These are phyloP conservation scores for Phaedon cochleariae DNA, from an alignment of 2,888 invertebrate species.

Conservation along the genomic window DNA sequence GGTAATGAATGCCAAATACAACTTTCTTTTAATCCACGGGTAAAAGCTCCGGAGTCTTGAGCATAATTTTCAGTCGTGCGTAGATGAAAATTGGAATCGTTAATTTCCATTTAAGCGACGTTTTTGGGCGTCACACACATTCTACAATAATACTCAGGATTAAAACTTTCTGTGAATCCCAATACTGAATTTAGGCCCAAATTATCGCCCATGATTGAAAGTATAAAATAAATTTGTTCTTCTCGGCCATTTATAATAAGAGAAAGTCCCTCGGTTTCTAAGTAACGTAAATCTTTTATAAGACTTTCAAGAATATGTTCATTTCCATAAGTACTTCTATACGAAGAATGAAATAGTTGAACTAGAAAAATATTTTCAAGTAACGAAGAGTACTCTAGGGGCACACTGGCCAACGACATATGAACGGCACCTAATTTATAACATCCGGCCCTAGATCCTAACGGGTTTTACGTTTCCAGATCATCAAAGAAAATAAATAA, in stretches of 20 bases:
- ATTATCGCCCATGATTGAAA: conserved; percentile 46
- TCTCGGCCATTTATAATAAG: neutral
- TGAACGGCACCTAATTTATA: conserved; percentile 46
- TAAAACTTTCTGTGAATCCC: conserved; percentile 47
- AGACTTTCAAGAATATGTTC: conserved; percentile 39
- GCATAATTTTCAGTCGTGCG: neutral
- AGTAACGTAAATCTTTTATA: conserved; percentile 40
- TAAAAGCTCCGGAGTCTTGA: neutral
- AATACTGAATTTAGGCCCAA: conserved; percentile 45
- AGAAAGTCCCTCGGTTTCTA: conserved; percentile 28
- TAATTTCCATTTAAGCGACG: neutral
- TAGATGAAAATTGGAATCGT: neutral
- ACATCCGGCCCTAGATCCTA: conserved; percentile 40
- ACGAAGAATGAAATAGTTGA: conserved; percentile 41
- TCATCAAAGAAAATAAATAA: conserved; percentile 40
- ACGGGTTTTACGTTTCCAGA: conserved; percentile 43
- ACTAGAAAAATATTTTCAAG: conserved; percentile 42
- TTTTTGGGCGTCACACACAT: conserved; percentile 42
- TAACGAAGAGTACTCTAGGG: conserved; percentile 30
- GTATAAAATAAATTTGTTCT: conserved; percentile 32
- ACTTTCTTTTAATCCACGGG: neutral
- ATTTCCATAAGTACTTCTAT: conserved; percentile 46
- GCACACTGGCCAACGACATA: conserved; percentile 35
- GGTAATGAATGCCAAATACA: neutral
- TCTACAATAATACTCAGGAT: conserved; percentile 45